Percentiles rank a stretch among this genome's conserved stretches.
phyloP scores from a whole-genome alignment of 2,113 vertebrate species.

The Epinephelus moara region DNA sequence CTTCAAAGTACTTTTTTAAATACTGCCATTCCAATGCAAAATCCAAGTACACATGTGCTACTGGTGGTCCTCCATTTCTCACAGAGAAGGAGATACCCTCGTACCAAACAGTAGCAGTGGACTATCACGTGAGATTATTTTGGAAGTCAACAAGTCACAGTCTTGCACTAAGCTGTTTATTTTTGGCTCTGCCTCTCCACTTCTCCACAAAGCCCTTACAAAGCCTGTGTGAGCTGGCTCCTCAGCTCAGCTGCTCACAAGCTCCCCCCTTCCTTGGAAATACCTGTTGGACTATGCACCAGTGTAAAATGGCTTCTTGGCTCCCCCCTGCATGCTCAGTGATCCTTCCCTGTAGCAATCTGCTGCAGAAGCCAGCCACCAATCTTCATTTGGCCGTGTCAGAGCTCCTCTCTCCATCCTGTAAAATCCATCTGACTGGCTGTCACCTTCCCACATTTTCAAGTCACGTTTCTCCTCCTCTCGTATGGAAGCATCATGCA shows the following conservation, averaged over 20 bases:
- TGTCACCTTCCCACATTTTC: conserved; percentile 14
- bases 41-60: neutral
- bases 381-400: conserved; percentile 30
- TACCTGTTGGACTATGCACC: conserved; percentile 50
- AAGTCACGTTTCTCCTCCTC: neutral
- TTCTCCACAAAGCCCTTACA: conserved; percentile 61
- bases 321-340: conserved; percentile 9
- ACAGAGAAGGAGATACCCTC: conserved; percentile 5
- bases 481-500: neutral
- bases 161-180: conserved; percentile 66
- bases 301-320: conserved; percentile 32
- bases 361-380: conserved; percentile 27
- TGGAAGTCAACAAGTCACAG: conserved; percentile 53
- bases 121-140: conserved; percentile 21
- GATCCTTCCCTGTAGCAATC: conserved; percentile 27
- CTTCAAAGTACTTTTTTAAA: neutral
- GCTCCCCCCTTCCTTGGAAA: conserved; percentile 19
- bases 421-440: conserved; percentile 21
- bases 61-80: neutral
- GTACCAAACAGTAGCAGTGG: neutral
- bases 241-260: conserved; percentile 50
- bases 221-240: conserved; percentile 64
- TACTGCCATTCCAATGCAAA: neutral
- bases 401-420: conserved; percentile 7
- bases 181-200: conserved; percentile 61